phyloP scores from a whole-genome alignment of 2,113 vertebrate species.

The Numenius arquata region DNA sequence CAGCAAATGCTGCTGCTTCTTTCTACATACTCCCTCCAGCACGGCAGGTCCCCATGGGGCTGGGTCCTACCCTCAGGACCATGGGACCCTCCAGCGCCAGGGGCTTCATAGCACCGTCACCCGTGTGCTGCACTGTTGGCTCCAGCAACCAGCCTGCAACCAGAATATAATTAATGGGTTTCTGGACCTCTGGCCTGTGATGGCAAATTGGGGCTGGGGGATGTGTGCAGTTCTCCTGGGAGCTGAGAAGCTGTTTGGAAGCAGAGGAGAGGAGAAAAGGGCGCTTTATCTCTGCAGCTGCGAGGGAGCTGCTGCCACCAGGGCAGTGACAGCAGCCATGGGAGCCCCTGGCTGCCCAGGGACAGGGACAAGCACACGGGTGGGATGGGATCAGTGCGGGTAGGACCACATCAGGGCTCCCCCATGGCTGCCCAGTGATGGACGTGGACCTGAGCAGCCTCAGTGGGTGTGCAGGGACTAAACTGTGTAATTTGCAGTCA shows the following conservation, averaged over 20 bases:
- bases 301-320: neutral
- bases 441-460: neutral
- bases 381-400: neutral
- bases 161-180: neutral
- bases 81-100: neutral
- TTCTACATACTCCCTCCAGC: neutral
- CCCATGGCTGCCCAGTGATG: rapidly evolving
- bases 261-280: neutral
- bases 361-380: no score
- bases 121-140: neutral
- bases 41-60: neutral
- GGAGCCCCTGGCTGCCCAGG: neutral
- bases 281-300: neutral
- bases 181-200: neutral
- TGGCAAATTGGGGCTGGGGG: neutral
- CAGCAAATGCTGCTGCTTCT: neutral
- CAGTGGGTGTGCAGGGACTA: neutral
- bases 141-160: neutral
- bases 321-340: neutral
- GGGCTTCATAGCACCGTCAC: neutral
- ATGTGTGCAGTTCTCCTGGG: neutral
- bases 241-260: neutral
- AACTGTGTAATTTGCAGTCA: rapidly evolving
- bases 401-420: neutral
- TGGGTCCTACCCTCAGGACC: neutral